A percentile compares a stretch with the other conserved stretches of the same genome.
Conservation (phyloP, 2,888 invertebrate genomes). For the Ormyrus labotus region DNA sequence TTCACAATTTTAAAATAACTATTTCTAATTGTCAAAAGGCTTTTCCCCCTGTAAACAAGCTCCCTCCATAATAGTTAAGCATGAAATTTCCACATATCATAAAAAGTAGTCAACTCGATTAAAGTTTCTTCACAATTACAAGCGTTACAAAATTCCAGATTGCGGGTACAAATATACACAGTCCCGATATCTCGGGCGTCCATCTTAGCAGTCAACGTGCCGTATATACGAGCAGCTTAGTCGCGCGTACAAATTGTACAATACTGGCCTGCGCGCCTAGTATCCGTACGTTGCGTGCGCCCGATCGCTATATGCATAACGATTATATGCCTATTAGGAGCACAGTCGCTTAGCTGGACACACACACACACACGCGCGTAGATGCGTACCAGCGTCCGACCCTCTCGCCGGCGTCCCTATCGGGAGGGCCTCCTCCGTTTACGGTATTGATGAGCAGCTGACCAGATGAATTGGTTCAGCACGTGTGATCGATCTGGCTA, state of each 20-base stretch:
- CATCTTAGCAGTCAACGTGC: slow-evolving; percentile 2
- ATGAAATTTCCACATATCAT: no score
- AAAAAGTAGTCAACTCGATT: no score
- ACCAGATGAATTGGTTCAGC: slow-evolving; percentile 72
- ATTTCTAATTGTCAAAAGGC: no score
- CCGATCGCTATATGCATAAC: slow-evolving; percentile 69
- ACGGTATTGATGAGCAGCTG: slow-evolving; percentile 73
- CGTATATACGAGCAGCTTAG: slow-evolving; percentile 44
- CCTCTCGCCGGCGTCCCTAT: neutral
- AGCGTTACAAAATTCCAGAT: no score
- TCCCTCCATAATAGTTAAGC: no score
- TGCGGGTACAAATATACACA: neutral
- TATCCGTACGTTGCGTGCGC: slow-evolving; percentile 32
- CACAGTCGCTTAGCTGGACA: slow-evolving; percentile 61
- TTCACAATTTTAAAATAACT: no score
- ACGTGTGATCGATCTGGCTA: slow-evolving; percentile 72
- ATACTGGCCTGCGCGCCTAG: neutral
- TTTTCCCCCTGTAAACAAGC: no score
- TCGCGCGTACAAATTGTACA: slow-evolving; percentile 43
- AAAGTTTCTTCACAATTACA: no score
- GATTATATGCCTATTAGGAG: slow-evolving; percentile 75
- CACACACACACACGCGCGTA: slow-evolving; percentile 33
- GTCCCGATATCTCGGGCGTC: slow-evolving; percentile 19
- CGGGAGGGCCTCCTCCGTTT: slow-evolving; percentile 62
- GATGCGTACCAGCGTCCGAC: neutral